phyloP scores from a whole-genome alignment of 2,113 vertebrate species.

The Chamaetylas fuelleborni region DNA sequence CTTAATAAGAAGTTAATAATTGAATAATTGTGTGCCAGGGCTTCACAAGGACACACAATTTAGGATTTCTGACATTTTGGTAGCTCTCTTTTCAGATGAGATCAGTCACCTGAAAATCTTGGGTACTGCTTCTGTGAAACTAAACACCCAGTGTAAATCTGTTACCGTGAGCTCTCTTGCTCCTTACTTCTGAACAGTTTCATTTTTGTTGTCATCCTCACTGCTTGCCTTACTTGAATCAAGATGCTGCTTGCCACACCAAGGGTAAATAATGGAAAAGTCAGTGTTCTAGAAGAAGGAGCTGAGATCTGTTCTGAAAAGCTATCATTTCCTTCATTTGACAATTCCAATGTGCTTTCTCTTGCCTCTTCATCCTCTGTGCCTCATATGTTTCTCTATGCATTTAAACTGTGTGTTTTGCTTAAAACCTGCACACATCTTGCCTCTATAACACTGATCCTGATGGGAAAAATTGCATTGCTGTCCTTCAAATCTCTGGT shows the following conservation, averaged over 20 bases:
- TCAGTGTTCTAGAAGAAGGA: neutral
- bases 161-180: neutral
- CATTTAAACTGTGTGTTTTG: neutral
- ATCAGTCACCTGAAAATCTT: neutral
- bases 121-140: neutral
- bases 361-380: neutral
- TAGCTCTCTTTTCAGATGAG: neutral
- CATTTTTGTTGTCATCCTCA: neutral
- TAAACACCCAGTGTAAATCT: rapidly evolving
- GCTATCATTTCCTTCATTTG: neutral
- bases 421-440: neutral
- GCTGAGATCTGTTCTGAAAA: neutral
- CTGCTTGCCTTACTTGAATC: neutral
- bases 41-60: neutral
- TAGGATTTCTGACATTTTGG: neutral
- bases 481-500: neutral
- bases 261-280: neutral
- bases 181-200: neutral
- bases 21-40: neutral
- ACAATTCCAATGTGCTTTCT: neutral
- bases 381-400: neutral
- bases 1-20: neutral
- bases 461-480: neutral
- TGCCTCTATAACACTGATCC: neutral
- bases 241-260: neutral